Evolutionary conservation across 2,888 invertebrate genomes (phyloP), one percentile per base, ranked within the genome.

Genomic region (Drosophila anceps): DNA sequence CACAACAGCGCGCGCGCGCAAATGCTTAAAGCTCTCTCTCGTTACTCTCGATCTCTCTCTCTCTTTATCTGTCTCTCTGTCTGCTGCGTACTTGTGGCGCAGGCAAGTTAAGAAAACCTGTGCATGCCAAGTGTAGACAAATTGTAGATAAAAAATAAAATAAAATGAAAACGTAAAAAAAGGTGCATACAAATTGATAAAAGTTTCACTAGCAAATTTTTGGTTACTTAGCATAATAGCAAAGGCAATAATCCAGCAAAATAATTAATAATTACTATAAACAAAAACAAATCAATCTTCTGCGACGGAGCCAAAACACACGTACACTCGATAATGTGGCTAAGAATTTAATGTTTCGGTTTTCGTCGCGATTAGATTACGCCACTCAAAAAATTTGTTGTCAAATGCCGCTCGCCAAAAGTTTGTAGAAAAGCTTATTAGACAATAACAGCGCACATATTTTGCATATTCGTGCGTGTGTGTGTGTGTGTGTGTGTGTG

Each of bases 151-250:
- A 90, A 89, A 75, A 29, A 76, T 48, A 9, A 48, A 29, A 31
- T 78, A 79, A 84, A 90, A 90, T 76, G 69, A 75, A 82, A 84
- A 90, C 79, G 62, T 73, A 68, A 75, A 33, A 79, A 74, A 81
- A 87, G 87, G 80, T 85, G 90, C 80, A 87, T 76, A 73, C 27
- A 73, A 72, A 74, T 12, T 68, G 67, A 73, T 61, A 31, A 74
- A 75, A 87, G 80, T 85, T 85, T 87, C 88, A 84, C 90, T 72
- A 72, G 64, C 64, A 27, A 73, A 48, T 57, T 53, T 53, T 27
- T 13, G 37, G 29, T 15, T 0, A 8, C 54, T 35, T 20, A 24
- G 27, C 29, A 64, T 29, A 70, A 35, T 33, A 59, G 54, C 29
- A 41, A 27, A 29, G 10, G 35, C 24, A 24, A 35, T 35, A 35